These are phyloP conservation scores for Oscheius onirici DNA, from an alignment of 2,888 invertebrate species.

Conservation along the genomic window DNA sequence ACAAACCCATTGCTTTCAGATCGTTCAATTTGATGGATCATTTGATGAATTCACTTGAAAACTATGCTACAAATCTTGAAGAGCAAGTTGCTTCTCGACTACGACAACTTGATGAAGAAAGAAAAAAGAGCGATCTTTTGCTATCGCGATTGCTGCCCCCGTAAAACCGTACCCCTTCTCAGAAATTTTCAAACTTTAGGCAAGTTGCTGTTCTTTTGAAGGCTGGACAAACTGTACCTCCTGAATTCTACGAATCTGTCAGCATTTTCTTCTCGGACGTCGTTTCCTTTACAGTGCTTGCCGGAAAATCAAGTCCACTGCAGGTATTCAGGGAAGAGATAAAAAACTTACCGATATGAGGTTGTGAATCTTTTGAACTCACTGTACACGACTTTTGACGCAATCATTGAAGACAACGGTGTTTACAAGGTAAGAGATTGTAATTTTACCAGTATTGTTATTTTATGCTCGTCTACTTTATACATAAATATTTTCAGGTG, in stretches of 20 bases:
- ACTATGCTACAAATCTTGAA: conserved; percentile 59
- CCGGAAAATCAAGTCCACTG: conserved; percentile 61
- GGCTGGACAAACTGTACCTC: conserved; percentile 62
- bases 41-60: conserved; percentile 65
- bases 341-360: conserved; percentile 34
- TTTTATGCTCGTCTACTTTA: too few species aligned
- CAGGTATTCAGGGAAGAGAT: conserved; percentile 35
- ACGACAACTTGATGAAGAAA: conserved; percentile 62
- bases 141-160: conserved; percentile 62
- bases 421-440: conserved; percentile 63
- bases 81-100: conserved; percentile 60
- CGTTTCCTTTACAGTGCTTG: conserved; percentile 62
- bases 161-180: conserved; percentile 25
- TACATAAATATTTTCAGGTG: conserved; percentile 43
- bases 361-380: conserved; percentile 68
- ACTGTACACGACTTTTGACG: conserved; percentile 67
- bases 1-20: conserved; percentile 6
- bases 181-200: conserved; percentile 37
- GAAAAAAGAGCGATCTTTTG: conserved; percentile 62
- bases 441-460: too few species aligned
- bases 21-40: conserved; percentile 66
- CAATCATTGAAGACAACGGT: conserved; percentile 66
- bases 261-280: conserved; percentile 68
- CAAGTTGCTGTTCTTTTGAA: conserved; percentile 68
- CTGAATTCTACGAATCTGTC: conserved; percentile 61